Percentiles rank a stretch among this genome's conserved stretches.
These are phyloP conservation scores for Theristicus caerulescens DNA, from an alignment of 2,113 vertebrate genomes.

Conservation along the genomic window DNA sequence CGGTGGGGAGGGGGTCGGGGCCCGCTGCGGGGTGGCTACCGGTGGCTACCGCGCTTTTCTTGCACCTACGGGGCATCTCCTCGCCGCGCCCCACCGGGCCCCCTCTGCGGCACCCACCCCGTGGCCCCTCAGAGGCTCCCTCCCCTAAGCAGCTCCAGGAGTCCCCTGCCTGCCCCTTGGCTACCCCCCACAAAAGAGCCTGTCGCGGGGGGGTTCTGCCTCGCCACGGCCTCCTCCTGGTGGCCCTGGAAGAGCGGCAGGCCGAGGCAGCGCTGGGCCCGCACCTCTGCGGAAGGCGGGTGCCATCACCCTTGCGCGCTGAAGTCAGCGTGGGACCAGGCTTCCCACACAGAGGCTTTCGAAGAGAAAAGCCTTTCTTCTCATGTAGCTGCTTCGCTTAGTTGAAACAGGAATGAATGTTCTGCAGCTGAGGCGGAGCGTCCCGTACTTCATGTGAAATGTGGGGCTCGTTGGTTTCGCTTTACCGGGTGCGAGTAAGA, in stretches of 20 bases:
- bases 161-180: neutral
- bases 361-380: neutral
- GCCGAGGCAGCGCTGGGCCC: neutral
- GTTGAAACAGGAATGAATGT: neutral
- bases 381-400: neutral
- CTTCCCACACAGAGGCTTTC: neutral
- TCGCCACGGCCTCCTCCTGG: neutral
- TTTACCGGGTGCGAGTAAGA: neutral
- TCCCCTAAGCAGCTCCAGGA: neutral
- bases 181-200: neutral
- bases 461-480: neutral
- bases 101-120: no score
- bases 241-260: neutral
- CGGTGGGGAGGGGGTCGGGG: neutral
- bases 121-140: neutral
- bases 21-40: no score
- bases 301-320: neutral
- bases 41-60: no score
- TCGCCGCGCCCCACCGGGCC: fast-evolving
- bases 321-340: neutral
- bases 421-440: neutral
- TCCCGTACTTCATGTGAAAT: neutral
- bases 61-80: no score
- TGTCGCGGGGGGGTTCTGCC: neutral
- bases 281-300: neutral